These are phyloP conservation scores for Xenopus borealis DNA, from an alignment of 2,113 vertebrate species.

Conservation along the genomic window DNA sequence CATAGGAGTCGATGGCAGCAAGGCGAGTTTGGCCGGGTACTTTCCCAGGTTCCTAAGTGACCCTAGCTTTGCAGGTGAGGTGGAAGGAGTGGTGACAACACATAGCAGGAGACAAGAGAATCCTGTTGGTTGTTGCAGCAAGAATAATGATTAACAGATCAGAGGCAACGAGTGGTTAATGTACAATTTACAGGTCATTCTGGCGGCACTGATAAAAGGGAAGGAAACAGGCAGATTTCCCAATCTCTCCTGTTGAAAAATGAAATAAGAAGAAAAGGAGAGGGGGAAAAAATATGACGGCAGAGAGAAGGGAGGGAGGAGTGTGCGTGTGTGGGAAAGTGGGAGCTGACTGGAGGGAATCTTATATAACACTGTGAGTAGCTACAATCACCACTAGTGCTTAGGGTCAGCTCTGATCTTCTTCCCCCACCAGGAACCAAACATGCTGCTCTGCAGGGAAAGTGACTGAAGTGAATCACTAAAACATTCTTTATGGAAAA, in stretches of 20 bases:
- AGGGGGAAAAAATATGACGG: background rate
- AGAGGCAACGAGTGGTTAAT: constrained; percentile 64
- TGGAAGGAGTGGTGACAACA: constrained; percentile 32
- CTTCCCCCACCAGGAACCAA: too few species aligned
- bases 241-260: constrained; percentile 24
- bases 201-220: constrained; percentile 50
- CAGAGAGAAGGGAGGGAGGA: constrained; percentile 1
- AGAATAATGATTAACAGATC: constrained; percentile 70
- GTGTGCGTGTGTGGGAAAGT: background rate
- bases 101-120: constrained; percentile 33
- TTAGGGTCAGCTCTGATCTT: too few species aligned
- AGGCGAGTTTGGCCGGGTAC: constrained; percentile 12
- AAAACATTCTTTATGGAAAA: too few species aligned
- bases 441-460: too few species aligned
- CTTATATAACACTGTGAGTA: background rate
- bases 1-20: constrained; percentile 4
- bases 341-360: background rate
- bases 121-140: constrained; percentile 29
- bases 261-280: constrained; percentile 26
- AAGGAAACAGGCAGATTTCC: constrained; percentile 31
- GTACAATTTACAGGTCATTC: constrained; percentile 58
- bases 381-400: background rate
- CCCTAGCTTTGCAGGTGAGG: constrained; percentile 17
- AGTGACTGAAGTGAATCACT: background rate
- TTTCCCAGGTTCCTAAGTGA: constrained; percentile 34